phyloP scores from a whole-genome alignment of 2,113 vertebrate genomes.

The Rhea pennata region DNA sequence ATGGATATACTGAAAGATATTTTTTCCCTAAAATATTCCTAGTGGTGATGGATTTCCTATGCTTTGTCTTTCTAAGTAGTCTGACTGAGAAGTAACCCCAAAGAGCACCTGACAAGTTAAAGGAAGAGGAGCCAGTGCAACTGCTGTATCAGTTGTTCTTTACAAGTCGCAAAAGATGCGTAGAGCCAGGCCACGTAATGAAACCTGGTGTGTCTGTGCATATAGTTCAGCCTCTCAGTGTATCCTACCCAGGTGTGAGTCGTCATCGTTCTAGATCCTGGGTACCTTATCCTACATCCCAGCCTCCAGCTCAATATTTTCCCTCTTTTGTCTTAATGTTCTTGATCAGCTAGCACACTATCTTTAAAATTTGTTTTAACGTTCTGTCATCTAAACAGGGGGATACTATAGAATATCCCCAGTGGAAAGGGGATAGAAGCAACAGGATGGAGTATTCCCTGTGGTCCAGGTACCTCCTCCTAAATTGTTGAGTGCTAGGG shows the following conservation, averaged over 20 bases:
- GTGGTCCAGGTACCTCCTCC: too few species aligned
- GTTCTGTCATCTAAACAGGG: too few species aligned
- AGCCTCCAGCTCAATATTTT: not conserved
- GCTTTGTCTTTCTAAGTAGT: not conserved
- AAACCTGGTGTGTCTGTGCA: not conserved
- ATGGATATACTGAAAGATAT: not conserved
- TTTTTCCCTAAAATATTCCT: not conserved
- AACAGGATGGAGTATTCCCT: not conserved
- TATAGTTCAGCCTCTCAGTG: not conserved
- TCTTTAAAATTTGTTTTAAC: not conserved
- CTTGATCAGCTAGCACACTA: not conserved
- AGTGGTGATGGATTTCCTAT: fast-evolving
- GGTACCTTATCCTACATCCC: not conserved
- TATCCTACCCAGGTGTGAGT: not conserved
- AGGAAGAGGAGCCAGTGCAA: not conserved
- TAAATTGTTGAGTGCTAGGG: not conserved
- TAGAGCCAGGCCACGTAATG: not conserved
- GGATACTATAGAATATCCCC: too few species aligned
- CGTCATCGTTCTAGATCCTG: not conserved
- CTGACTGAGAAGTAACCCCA: not conserved
- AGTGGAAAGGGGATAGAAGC: too few species aligned
- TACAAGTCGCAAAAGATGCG: fast-evolving
- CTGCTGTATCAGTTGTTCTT: not conserved
- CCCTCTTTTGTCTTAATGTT: not conserved
- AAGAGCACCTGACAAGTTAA: not conserved